phyloP scores from a whole-genome alignment of 2,797 vertebrate species.

The Anniella stebbinsi region DNA sequence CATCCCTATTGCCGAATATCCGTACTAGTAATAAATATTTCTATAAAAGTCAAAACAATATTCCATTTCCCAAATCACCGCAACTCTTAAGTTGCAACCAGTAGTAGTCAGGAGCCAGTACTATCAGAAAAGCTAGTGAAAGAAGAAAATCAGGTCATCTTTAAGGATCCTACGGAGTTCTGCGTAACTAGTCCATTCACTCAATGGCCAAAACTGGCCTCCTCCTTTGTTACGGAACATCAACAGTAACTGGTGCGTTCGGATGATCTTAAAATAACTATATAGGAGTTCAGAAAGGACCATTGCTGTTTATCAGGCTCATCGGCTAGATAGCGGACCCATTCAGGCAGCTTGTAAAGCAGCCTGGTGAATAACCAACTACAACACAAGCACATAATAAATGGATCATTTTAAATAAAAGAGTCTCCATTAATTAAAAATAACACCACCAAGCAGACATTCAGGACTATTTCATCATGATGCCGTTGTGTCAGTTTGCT shows the following conservation, averaged over 20 bases:
- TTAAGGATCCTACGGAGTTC: no score
- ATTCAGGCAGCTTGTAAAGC: background rate
- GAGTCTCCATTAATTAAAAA: background rate
- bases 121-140: background rate
- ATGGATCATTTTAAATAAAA: constrained; percentile 18
- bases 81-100: background rate
- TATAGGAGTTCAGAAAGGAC: background rate
- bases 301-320: background rate
- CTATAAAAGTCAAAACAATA: background rate
- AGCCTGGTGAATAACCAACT: background rate
- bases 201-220: no score
- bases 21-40: no score
- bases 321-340: background rate
- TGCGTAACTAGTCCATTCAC: background rate
- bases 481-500: background rate
- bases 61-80: background rate
- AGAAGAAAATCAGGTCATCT: background rate
- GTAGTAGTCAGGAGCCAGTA: no score
- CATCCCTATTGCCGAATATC: no score
- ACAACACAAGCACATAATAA: background rate
- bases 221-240: background rate
- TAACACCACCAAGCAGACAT: constrained; percentile 1
- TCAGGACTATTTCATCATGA: background rate
- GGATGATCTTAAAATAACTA: no score
- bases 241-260: no score